Base-by-base conservation (phyloP, 2,113 vertebrate species). In the Eurypyga helias region DNA sequence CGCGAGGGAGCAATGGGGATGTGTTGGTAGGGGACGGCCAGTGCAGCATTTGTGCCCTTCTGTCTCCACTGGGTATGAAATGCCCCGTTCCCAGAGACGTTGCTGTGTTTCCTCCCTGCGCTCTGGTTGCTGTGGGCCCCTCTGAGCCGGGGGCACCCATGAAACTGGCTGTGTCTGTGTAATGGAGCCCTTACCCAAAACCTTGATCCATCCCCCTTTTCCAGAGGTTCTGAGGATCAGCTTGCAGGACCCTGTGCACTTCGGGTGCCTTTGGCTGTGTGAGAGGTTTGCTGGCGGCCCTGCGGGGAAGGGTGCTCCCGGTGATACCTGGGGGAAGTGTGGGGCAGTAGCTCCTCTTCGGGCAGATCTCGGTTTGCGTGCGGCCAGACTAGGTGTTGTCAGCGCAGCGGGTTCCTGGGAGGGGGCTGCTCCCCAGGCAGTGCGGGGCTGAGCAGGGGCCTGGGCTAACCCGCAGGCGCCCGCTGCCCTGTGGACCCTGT, bases 391-490 rank as follows among this genome's bases (percentile, higher is more conserved):
- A 13, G 38, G 16, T 11, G 45, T 3, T 77, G 61, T 29, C 21
- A 26, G 52, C 2, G 3, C 18, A 14, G 61, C 3, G 38, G 34
- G 11, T 34, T 55, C 34, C 34, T 6, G 11, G 46, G 41, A 3
- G 46, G 79, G 15, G 15, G 41, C 48, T 0, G 9, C 60, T 62
- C 25, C 31, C 41, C 33, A 6, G 51, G 41, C 11, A 7, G 62
- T 2, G 2, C 0, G 2, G 54, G 36, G 14, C 7, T 23, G 49
- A 49, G 57, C 62, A 9, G 79, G 17, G 73, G 33, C 60, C 21
- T 41, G 43, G 55, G n/a, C 33, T 58, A 11, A 43, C 20, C 19
- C 2, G 0, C 13, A 4, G 38, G 20, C 34, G 33, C 78, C 34
- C 9, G 55, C 73, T 71, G 87, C 73, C 57, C 5, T 49, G 64